These are phyloP conservation scores for Acropora tenuis DNA, from an alignment of 64 coral and sea anemone species.

Conservation along the genomic window DNA sequence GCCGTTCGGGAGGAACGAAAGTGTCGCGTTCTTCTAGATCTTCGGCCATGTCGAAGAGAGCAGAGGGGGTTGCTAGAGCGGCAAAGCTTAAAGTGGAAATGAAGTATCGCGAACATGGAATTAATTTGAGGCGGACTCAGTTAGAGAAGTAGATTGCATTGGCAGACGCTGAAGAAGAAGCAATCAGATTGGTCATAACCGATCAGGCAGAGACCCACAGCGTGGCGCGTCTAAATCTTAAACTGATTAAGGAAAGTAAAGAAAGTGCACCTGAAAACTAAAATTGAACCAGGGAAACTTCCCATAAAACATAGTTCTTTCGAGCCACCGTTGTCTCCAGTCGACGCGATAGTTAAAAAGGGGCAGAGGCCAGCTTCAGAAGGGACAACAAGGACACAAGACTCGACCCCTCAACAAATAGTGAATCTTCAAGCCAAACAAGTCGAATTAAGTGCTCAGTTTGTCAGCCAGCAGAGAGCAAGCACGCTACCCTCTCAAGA, in stretches of 20 bases:
- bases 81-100: constrained; percentile 55
- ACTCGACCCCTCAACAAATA: constrained; percentile 49
- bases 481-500: constrained; percentile 42
- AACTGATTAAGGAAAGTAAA: not conserved
- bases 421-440: constrained; percentile 68
- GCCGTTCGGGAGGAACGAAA: not conserved
- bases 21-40: constrained; percentile 15
- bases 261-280: not conserved
- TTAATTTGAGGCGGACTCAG: constrained; percentile 43
- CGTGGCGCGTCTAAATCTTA: not conserved
- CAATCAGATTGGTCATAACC: constrained; percentile 25
- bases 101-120: constrained; percentile 47
- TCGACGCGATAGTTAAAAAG: not conserved
- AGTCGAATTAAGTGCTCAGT: constrained; percentile 43
- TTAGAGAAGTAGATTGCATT: constrained; percentile 64
- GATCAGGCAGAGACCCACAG: constrained; percentile 1
- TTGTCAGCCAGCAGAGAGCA: constrained; percentile 49
- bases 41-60: constrained; percentile 42
- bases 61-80: constrained; percentile 43
- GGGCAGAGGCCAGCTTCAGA: not conserved
- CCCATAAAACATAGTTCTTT: not conserved
- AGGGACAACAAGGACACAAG: not conserved
- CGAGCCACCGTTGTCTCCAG: not conserved
- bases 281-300: not conserved
- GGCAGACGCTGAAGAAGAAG: constrained; percentile 67